phyloP scores from a whole-genome alignment of 2,888 invertebrate species.

The Catocala sponsa region DNA sequence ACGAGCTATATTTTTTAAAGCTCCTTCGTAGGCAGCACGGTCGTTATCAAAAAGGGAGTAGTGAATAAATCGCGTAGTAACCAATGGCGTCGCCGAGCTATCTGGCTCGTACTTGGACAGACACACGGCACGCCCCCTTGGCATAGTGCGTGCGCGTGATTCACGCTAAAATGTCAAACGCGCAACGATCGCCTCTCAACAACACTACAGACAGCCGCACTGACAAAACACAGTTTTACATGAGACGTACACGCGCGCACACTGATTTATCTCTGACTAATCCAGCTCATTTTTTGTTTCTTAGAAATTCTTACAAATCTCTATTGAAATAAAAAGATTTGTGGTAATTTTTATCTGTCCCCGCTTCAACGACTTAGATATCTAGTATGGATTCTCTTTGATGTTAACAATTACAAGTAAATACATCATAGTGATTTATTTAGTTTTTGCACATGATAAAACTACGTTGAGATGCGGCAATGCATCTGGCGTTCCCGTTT shows the following conservation, averaged over 20 bases:
- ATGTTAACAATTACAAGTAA: constrained; percentile 20
- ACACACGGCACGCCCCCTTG: constrained; percentile 59
- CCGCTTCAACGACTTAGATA: not conserved
- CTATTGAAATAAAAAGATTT: constrained; percentile 24
- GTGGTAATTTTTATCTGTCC: constrained; percentile 24
- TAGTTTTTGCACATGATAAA: constrained; percentile 16
- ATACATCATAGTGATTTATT: constrained; percentile 28
- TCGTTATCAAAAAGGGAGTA: constrained; percentile 54
- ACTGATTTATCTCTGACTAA: constrained; percentile 51
- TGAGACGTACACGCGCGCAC: constrained; percentile 24
- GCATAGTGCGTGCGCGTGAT: constrained; percentile 54
- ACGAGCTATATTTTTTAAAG: not conserved
- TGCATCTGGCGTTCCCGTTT: constrained; percentile 8
- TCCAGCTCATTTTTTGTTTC: constrained; percentile 35
- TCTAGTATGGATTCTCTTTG: constrained; percentile 2
- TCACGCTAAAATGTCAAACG: constrained; percentile 58
- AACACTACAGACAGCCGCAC: constrained; percentile 24
- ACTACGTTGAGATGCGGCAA: constrained; percentile 9
- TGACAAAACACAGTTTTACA: constrained; percentile 25
- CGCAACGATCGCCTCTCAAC: constrained; percentile 26
- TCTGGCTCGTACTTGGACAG: constrained; percentile 44
- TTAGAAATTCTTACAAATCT: constrained; percentile 32
- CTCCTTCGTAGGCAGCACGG: constrained; percentile 5
- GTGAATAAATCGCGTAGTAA: constrained; percentile 31
- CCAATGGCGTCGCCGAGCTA: constrained; percentile 48